These are phyloP conservation scores for Grapholita molesta DNA, from an alignment of 1,140 invertebrate genomes.

Conservation along the genomic window DNA sequence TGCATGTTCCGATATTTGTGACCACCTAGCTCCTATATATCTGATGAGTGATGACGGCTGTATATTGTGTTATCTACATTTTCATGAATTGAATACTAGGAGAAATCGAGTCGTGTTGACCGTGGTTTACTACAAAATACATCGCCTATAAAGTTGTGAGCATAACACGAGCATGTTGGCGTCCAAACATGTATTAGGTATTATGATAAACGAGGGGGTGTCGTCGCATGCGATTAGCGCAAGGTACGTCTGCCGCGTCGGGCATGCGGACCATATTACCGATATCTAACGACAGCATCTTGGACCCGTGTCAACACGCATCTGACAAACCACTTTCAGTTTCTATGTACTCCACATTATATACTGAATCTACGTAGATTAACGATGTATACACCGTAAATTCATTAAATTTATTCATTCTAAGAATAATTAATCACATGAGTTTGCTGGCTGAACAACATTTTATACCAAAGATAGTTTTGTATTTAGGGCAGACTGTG, in stretches of 20 bases:
- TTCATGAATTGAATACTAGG: not conserved
- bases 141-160: constrained; percentile 42
- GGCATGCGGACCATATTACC: constrained; percentile 57
- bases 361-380: not conserved
- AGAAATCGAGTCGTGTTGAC: constrained; percentile 3
- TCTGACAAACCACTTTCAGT: constrained; percentile 53
- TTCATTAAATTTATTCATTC: not conserved
- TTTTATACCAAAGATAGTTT: constrained; percentile 16
- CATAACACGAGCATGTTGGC: constrained; percentile 25
- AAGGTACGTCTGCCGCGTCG: constrained; percentile 28
- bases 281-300: constrained; percentile 69
- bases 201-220: constrained; percentile 45
- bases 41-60: no score
- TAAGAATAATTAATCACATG: constrained; percentile 4
- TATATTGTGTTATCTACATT: no score
- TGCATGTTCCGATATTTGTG: no score
- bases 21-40: no score
- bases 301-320: constrained; percentile 62
- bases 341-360: constrained; percentile 26
- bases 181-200: constrained; percentile 19
- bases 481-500: constrained; percentile 24
- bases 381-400: not conserved
- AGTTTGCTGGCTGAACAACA: not conserved
- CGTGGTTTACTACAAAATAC: constrained; percentile 34
- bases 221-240: constrained; percentile 44